Percentiles rank a stretch among this genome's conserved stretches.
phyloP scores from a whole-genome alignment of 1,140 invertebrate genomes.

The Cotesia glomerata region DNA sequence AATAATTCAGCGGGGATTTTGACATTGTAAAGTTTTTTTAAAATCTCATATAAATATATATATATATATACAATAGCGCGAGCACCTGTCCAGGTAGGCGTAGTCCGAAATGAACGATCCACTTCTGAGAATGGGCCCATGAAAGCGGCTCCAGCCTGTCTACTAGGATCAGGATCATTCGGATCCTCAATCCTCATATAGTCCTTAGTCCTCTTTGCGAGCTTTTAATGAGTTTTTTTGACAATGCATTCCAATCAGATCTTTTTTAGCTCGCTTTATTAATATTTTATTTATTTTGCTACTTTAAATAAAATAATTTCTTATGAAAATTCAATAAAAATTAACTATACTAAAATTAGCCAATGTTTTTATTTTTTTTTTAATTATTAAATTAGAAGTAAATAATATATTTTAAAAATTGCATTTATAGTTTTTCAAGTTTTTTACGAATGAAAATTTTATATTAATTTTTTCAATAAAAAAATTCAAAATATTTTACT shows the following conservation, averaged over 20 bases:
- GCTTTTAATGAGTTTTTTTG: constrained; percentile 54
- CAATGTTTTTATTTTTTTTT: too few relatives aligned
- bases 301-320: background rate
- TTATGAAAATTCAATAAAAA: too few relatives aligned
- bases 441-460: too few relatives aligned
- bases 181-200: constrained; percentile 39
- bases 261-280: constrained; percentile 1
- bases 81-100: constrained; percentile 61
- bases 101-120: constrained; percentile 35
- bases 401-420: too few relatives aligned
- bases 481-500: too few relatives aligned
- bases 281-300: background rate
- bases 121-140: constrained; percentile 52
- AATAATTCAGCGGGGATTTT: constrained; percentile 58
- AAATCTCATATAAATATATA: constrained; percentile 13
- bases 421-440: too few relatives aligned
- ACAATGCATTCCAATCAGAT: background rate
- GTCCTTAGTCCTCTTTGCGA: constrained; percentile 30
- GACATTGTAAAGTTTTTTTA: constrained; percentile 37
- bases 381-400: too few relatives aligned
- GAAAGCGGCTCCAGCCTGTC: constrained; percentile 57
- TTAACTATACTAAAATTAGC: too few relatives aligned
- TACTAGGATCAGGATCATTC: constrained; percentile 58
- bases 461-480: too few relatives aligned
- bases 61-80: constrained; percentile 25